Evolutionary conservation across 2,888 invertebrate species (phyloP), one percentile per base, ranked within the genome.

Genomic region (Euplagia quadripunctaria): DNA sequence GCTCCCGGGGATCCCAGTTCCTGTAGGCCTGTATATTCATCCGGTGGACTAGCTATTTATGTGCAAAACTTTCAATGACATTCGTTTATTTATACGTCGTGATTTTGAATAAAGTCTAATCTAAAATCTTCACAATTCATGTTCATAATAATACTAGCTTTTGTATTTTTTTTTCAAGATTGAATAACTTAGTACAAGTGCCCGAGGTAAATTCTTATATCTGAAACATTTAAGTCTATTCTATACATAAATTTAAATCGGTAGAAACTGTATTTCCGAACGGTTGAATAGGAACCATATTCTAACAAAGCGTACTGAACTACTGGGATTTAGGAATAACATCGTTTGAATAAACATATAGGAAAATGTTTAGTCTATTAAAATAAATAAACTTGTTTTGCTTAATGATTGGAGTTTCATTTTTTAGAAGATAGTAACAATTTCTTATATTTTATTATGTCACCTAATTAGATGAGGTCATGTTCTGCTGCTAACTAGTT

Each of bases 161-260:
- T 20, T 11, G 20, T n/a, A 65, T n/a, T n/a, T 46, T 20, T 51
- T 49, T 51, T 9, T 3, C 9, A 9, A 46, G 4, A 46, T 46
- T 6, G 43, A 46, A 46, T 46, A 46, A 46, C 43, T 46, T 46
- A 46, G 64, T 64, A 63, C 9, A 1, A 20, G 9, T 11, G 17
- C 17, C 16, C 6, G 31, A 14, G 64, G 8, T 8, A 65, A 64
- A 65, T 64, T 52, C 64, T 20, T 52, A 16, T 20, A 65, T 17
- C 55, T 41, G 31, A 31, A 71, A 31, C 16, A 55, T 55, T 55
- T n/a, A 20, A 55, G 64, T 14, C 52, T 52, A 70, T 42, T 55
- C 52, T 16, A 20, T 52, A 6, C 52, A 64, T 70, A 31, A 31
- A 31, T 55, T 55, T 43, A 58, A 20, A 64, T 70, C 14, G 20